Conservation (phyloP, 2,888 invertebrate genomes). For the Smittia aterrima region DNA sequence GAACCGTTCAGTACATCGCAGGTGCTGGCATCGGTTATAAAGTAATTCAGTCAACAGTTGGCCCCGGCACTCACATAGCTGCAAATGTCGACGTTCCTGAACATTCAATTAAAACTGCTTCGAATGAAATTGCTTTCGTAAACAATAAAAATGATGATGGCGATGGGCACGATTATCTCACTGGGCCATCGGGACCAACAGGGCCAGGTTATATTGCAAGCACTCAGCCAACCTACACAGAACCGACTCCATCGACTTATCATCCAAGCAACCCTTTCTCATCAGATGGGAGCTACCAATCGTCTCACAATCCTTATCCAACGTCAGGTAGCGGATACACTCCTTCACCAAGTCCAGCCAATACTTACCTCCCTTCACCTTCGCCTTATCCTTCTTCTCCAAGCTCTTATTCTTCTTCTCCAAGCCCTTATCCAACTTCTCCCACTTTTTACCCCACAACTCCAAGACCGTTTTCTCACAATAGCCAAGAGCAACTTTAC, state of each 20-base stretch:
- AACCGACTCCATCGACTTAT: background rate
- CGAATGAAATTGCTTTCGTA: constrained; percentile 31
- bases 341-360: background rate
- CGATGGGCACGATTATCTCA: background rate
- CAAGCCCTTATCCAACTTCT: background rate
- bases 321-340: background rate
- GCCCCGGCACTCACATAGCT: constrained; percentile 56
- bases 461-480: constrained; percentile 15
- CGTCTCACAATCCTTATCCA: background rate
- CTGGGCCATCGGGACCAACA: constrained; percentile 29
- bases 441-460: background rate
- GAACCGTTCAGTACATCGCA: constrained; percentile 75
- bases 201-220: constrained; percentile 15
- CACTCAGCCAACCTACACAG: background rate
- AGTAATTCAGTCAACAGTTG: constrained; percentile 68
- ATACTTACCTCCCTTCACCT: background rate
- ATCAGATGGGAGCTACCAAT: background rate
- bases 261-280: background rate
- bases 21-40: constrained; percentile 76
- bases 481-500: background rate
- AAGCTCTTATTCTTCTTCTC: background rate
- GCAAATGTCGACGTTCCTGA: constrained; percentile 57
- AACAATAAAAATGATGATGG: constrained; percentile 24
- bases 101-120: constrained; percentile 46
- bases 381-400: background rate